These are phyloP conservation scores for Henricia sp. DNA, from an alignment of 53 echinoderm and acorn worm genomes.

Conservation along the genomic window DNA sequence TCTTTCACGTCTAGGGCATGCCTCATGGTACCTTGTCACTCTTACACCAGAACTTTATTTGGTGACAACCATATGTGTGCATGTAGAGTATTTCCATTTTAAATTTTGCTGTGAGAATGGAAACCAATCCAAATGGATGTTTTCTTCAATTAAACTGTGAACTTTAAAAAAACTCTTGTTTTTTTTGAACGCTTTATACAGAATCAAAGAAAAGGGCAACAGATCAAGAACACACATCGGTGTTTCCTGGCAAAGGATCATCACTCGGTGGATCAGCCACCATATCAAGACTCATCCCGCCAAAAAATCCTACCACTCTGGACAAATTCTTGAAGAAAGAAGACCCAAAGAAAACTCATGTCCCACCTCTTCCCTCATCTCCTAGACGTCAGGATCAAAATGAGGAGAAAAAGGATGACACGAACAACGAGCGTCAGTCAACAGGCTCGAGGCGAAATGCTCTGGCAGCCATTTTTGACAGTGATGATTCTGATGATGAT, in stretches of 20 bases:
- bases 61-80: too few species aligned
- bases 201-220: constrained; percentile 55
- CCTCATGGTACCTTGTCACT: too few species aligned
- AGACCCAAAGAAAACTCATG: not conserved
- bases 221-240: not conserved
- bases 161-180: too few species aligned
- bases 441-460: constrained; percentile 56
- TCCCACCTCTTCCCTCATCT: not conserved
- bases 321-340: constrained; percentile 50
- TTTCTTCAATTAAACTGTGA: too few species aligned
- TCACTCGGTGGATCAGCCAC: constrained; percentile 7
- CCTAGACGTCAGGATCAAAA: not conserved
- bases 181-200: too few species aligned
- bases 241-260: constrained; percentile 49
- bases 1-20: too few species aligned
- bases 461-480: constrained; percentile 79
- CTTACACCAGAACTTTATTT: too few species aligned
- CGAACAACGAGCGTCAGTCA: not conserved
- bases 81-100: too few species aligned
- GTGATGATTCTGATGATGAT: constrained; percentile 82
- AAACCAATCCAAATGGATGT: too few species aligned
- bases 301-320: constrained; percentile 18
- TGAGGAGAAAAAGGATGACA: constrained; percentile 1
- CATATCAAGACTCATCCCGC: constrained; percentile 14
- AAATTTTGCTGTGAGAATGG: too few species aligned